A percentile compares a stretch with the other conserved stretches of the same genome.
phyloP scores from a whole-genome alignment of 2,113 vertebrate genomes.

The Xenopus laevis region DNA sequence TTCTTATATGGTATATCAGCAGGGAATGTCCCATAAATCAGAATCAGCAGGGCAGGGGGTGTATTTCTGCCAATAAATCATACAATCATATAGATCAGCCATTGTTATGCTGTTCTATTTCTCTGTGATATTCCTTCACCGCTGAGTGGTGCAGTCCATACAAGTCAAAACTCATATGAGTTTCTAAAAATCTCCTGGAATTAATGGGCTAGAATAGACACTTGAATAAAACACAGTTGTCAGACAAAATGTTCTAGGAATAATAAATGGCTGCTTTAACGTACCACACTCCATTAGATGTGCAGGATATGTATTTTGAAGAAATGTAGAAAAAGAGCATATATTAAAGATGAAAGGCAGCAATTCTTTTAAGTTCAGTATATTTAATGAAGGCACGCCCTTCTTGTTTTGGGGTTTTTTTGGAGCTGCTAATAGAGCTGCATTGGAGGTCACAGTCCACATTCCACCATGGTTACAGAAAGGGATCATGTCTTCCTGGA shows the following conservation, averaged over 20 bases:
- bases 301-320: background rate
- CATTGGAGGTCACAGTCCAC: too few relatives aligned
- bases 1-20: slow-evolving; percentile 20
- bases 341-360: slow-evolving; percentile 3
- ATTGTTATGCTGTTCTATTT: background rate
- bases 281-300: slow-evolving; percentile 25
- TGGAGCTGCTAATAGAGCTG: too few relatives aligned
- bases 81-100: slow-evolving; percentile 3
- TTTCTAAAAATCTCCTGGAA: slow-evolving; percentile 20
- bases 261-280: slow-evolving; percentile 8
- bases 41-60: slow-evolving; percentile 7
- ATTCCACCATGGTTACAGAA: too few relatives aligned
- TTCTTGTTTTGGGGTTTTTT: too few relatives aligned
- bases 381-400: too few relatives aligned
- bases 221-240: slow-evolving; percentile 22
- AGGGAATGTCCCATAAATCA: slow-evolving; percentile 28
- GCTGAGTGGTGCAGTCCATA: slow-evolving; percentile 23
- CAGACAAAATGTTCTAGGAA: slow-evolving; percentile 24
- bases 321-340: background rate
- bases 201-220: slow-evolving; percentile 19
- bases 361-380: background rate
- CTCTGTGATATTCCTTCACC: background rate
- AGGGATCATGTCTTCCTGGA: too few relatives aligned
- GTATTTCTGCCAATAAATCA: slow-evolving; percentile 24
- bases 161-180: slow-evolving; percentile 15